Evolutionary conservation across 2,888 invertebrate species (phyloP), one percentile per base, ranked within the genome.

Genomic region (Eupsilia transversa): DNA sequence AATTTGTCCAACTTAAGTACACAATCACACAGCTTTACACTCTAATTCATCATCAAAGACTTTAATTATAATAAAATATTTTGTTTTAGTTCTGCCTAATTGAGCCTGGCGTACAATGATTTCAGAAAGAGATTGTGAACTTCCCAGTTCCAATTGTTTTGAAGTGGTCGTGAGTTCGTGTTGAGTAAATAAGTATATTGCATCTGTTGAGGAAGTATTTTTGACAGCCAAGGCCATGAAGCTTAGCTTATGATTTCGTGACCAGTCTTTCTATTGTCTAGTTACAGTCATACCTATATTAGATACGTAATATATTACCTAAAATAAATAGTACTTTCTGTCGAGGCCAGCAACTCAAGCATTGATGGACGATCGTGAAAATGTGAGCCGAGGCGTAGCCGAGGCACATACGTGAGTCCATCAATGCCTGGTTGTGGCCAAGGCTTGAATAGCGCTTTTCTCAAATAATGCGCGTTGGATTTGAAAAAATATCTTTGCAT

Each of bases 1-100:
- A 72, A 78, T 86, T 82, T 79, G 76, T 74, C 67, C 27, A 63
- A 52, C 54, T 70, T 73, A 68, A 67, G 64, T 69, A 56, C 67
- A 65, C 65, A 73, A 27, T 54, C 54, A 61, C 74, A 73, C 30
- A n/a, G 14, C 33, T 43, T 43, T 46, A 20, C 65, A 33, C 38
- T 52, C 38, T 72, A 70, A 78, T 74, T 83, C 79, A 74, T 83
- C 61, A 52, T 27, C 38, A 59, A 71, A 52, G 20, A 73, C 9
- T 59, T 41, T 38, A 14, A 27, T 5, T 49, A 35, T 52, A 12
- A 59, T n/a, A 33, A 2, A 38, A n/a, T 63, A 12, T 77, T 46
- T 30, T 43, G 10, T n/a, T 56, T 72, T 27, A 43, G 33, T 71
- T 33, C 27, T 59, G 57, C 33, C 27, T 41, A 49, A 77, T 49